Percentiles rank a stretch among this genome's conserved stretches.
These are phyloP conservation scores for Gobius niger DNA, from an alignment of 2,113 vertebrate species.

Conservation along the genomic window DNA sequence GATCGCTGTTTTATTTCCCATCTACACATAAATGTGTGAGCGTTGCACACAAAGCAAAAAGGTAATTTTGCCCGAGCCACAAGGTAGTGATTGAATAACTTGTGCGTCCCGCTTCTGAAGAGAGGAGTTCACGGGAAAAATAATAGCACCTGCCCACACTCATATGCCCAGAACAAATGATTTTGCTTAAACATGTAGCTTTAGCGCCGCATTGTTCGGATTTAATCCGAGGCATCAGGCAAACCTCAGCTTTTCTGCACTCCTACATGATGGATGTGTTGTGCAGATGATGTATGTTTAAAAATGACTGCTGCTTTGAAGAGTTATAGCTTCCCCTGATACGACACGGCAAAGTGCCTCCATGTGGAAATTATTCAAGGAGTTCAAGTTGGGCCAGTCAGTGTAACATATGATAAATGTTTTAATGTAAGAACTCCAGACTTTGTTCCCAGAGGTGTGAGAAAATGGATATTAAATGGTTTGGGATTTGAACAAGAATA, in stretches of 20 bases:
- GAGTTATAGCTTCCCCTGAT: conserved; percentile 82
- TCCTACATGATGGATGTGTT: conserved; percentile 84
- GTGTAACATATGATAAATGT: conserved; percentile 54
- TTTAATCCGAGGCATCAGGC: conserved; percentile 79
- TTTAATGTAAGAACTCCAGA: conserved; percentile 12
- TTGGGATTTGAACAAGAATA: too few relatives aligned
- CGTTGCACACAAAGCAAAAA: conserved; percentile 59
- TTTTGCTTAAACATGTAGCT: conserved; percentile 64
- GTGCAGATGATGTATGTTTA: conserved; percentile 82
- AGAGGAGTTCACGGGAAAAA: conserved; percentile 58
- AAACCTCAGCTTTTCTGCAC: conserved; percentile 76
- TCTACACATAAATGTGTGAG: conserved; percentile 27
- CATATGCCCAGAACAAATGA: conserved; percentile 61
- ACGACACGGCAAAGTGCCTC: conserved; percentile 71
- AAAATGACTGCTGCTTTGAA: conserved; percentile 82
- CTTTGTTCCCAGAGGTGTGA: too few relatives aligned
- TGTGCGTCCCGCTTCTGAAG: conserved; percentile 54
- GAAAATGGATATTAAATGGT: too few relatives aligned
- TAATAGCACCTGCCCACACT: conserved; percentile 65
- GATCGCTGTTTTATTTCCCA: conserved; percentile 57
- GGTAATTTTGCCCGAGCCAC: conserved; percentile 62
- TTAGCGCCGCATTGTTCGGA: conserved; percentile 73
- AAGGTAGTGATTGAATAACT: conserved; percentile 60
- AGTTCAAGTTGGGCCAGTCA: conserved; percentile 67
- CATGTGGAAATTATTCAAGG: conserved; percentile 77